These are phyloP conservation scores for Anorthoa munda DNA, from an alignment of 2,888 invertebrate genomes.

Conservation along the genomic window DNA sequence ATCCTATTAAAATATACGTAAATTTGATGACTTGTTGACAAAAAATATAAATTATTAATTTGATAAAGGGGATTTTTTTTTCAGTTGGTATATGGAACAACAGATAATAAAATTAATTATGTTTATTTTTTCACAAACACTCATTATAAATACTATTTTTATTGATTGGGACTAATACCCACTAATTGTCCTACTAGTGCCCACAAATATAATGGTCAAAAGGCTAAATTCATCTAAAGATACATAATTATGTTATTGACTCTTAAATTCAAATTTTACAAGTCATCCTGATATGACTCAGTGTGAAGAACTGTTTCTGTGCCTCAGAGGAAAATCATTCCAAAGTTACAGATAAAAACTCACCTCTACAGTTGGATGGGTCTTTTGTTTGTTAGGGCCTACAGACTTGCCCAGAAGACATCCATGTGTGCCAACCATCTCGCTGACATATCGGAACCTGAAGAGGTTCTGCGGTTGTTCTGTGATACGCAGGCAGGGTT, in stretches of 20 bases:
- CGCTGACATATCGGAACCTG: constrained; percentile 96
- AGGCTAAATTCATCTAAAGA: background rate
- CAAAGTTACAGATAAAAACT: constrained; percentile 55
- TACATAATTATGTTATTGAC: background rate
- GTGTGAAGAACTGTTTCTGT: background rate
- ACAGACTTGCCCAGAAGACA: constrained; percentile 93
- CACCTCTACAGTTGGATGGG: constrained; percentile 95
- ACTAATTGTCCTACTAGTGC: background rate
- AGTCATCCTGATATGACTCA: constrained; percentile 48
- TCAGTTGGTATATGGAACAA: background rate
- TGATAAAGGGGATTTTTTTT: background rate
- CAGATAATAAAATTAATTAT: background rate
- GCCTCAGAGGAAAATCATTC: constrained; percentile 24
- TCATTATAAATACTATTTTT: background rate
- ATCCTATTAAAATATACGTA: background rate
- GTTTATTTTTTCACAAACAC: background rate
- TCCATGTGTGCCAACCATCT: constrained; percentile 97
- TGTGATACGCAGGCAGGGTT: constrained; percentile 91
- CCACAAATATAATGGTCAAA: background rate
- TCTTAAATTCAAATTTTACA: constrained; percentile 2
- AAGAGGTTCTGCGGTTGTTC: constrained; percentile 96
- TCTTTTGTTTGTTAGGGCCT: constrained; percentile 91
- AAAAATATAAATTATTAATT: background rate
- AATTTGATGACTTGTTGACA: background rate
- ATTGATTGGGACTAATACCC: background rate